phyloP scores from a whole-genome alignment of 1,140 invertebrate genomes.

The Neodiprion virginianus region DNA sequence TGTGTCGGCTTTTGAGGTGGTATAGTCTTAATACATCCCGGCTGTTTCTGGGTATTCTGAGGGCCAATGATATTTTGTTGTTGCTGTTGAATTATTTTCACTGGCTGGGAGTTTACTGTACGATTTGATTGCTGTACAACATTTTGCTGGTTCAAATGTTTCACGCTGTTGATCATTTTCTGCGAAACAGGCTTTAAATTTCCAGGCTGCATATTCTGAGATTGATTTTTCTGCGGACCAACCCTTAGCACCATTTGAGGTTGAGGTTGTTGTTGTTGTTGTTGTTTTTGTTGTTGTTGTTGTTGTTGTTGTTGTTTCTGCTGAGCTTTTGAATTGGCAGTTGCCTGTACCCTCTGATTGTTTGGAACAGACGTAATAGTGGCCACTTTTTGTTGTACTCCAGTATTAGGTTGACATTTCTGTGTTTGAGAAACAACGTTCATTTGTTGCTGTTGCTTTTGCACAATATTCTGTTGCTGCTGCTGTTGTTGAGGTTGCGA shows the following conservation, averaged over 20 bases:
- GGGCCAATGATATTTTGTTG: constrained; percentile 40
- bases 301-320: constrained; percentile 33
- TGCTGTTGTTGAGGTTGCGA: constrained; percentile 8
- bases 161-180: constrained; percentile 34
- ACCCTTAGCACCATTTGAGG: constrained; percentile 45
- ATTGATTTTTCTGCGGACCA: constrained; percentile 38
- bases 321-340: constrained; percentile 35
- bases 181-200: constrained; percentile 37
- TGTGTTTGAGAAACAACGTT: constrained; percentile 26
- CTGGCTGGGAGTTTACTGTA: constrained; percentile 36
- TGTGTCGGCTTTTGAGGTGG: constrained; percentile 48
- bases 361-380: constrained; percentile 37
- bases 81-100: constrained; percentile 50
- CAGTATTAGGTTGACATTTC: constrained; percentile 33
- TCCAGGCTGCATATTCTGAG: constrained; percentile 30
- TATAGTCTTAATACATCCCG: constrained; percentile 56
- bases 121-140: constrained; percentile 31
- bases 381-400: constrained; percentile 38
- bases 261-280: constrained; percentile 42
- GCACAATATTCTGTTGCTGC: background rate
- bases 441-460: constrained; percentile 22
- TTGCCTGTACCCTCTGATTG: constrained; percentile 34
- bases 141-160: constrained; percentile 34
- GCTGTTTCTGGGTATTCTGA: constrained; percentile 45
- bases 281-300: constrained; percentile 29